Evolutionary conservation across 2,888 invertebrate species (phyloP), one percentile per base, ranked within the genome.

Genomic region (Chorisops tibialis): DNA sequence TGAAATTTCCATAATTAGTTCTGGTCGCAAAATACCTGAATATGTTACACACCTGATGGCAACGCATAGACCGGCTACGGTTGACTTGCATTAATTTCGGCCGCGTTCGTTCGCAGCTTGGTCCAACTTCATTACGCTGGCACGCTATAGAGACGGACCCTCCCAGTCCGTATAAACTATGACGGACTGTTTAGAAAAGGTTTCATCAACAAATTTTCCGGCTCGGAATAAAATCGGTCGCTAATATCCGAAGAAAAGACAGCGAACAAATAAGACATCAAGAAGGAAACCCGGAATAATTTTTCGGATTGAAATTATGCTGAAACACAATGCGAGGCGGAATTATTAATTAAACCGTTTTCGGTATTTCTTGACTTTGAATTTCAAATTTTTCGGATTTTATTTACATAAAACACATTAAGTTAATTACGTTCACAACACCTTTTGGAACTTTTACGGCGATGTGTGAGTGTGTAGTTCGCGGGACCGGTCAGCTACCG

Each of bases 381-480:
- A 50, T 50, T 50, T 35, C 3, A 35, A 30, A 35, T 50, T 50
- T 12, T 19, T 35, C 16, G 41, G 37, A 50, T 16, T 49, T 59
- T 56, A 64, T 64, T 64, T 64, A 51, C 63, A 64, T 64, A 64
- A 64, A 64, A 64, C 63, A 64, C 61, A 64, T 64, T 61, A 64
- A 56, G 51, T 37, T 61, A 64, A 64, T 64, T 64, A 64, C 63
- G 43, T 61, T 41, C 59, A 60, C 50, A 64, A 64, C 63, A 64
- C 61, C 61, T 64, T 64, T 54, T 59, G 43, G 38, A 52, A 21
- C 45, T 22, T 39, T 39, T 54, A 39, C 52, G 39, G 52, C 14
- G 39, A 39, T 39, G n/a, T 54, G 16, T 24, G 19, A 21, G 9
- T 21, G 22, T 48, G 48, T 24, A 22, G 21, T 37, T 11, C 1